Percentiles rank a stretch among this genome's conserved stretches.
These are phyloP conservation scores for Lepus timidus DNA, from an alignment of 2,113 vertebrate genomes.

Conservation along the genomic window DNA sequence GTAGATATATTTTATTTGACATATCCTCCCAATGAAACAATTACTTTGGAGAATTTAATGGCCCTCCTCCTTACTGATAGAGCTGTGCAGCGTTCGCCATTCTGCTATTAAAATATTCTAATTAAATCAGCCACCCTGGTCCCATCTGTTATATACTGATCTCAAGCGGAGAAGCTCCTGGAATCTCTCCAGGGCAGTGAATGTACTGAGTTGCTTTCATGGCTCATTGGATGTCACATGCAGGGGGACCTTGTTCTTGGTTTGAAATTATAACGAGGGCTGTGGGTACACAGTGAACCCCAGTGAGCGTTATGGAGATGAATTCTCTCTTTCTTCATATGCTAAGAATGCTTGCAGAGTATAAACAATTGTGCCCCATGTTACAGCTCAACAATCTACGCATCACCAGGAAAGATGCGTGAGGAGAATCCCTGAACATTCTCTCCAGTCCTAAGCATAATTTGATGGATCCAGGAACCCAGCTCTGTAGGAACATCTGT, in stretches of 20 bases:
- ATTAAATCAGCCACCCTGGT: conserved; percentile 90
- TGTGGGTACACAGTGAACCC: neutral
- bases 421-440: neutral
- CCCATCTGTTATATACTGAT: conserved; percentile 88
- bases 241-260: conserved; percentile 84
- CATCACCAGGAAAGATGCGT: neutral
- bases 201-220: conserved; percentile 86
- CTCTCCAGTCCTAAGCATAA: neutral
- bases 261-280: conserved; percentile 79
- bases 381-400: neutral
- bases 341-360: neutral
- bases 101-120: conserved; percentile 90
- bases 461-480: accelerated
- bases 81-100: conserved; percentile 83
- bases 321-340: neutral
- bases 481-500: accelerated
- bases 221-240: conserved; percentile 86
- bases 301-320: neutral
- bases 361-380: neutral
- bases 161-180: conserved; percentile 84
- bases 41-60: conserved; percentile 88
- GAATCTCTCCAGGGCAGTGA: conserved; percentile 87
- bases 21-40: conserved; percentile 84
- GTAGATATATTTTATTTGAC: conserved; percentile 85
- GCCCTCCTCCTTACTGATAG: conserved; percentile 82